Base-by-base conservation (phyloP, 2,113 vertebrate species). In the Triplophysa tibetana region DNA sequence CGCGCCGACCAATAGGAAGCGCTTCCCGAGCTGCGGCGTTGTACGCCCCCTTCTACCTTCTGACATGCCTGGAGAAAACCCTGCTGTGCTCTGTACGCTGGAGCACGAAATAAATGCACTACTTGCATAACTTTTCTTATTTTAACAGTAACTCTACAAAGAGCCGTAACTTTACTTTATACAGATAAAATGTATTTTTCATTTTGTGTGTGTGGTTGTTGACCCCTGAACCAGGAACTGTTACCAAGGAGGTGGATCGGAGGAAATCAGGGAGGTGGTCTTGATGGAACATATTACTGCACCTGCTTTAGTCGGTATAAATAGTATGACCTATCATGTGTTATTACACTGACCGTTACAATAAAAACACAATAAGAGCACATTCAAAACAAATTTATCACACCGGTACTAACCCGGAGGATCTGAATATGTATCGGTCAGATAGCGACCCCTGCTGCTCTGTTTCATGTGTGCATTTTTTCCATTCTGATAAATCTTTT, bases 41-140 rank as follows among this genome's bases (percentile, higher is more conserved):
- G 83, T 89, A 76, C 90, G 88, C 90, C 92, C 89, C 91, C 87
- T 86, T 89, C 89, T 66, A 62, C 77, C 75, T 82, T 84, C 89
- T 66, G 63, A 66, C 65, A 58, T 61, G 16, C 78, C 21, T 24
- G 38, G 14, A 65, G 11, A 64, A 29, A 70, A 33, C 73, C 19
- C 24, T 8, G 45, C 64, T 29, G 13, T 48, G 24, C 6, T 38
- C 45, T 14, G 12, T 33, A 0, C 5, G 14, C 41, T 16, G 19
- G 19, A 62, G 8, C 12, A 14, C 45, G 29, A 61, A 61, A 23
- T 1, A 45, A 1, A 10, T 45, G 43, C 33, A 7, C 6, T 45
- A 21, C n/a, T 2, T 58, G 8, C 9, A 21, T 21, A 21, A 58
- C 19, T 16, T 58, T 21, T 29, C 29, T 29, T 41, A 12, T 4